Evolutionary conservation across 2,797 vertebrate species (phyloP), one percentile per base, ranked within the genome.

Genomic region (Phoxinus dragarum): DNA sequence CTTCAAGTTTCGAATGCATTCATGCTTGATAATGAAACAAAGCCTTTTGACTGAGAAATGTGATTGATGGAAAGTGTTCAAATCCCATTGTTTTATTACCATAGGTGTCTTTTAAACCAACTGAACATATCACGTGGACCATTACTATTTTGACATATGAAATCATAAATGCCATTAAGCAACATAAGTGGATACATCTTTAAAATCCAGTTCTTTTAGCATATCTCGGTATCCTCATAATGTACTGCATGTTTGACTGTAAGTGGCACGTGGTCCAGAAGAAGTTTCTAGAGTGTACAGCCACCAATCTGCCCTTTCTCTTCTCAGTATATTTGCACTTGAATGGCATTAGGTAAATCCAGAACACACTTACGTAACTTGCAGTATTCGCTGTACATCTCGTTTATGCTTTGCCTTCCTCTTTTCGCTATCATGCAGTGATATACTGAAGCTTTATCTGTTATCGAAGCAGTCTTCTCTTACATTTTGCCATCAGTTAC

Each of bases 311-410:
- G 89, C 89, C 89, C 87, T 88, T 90, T 88, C 84, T 84, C 86
- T 77, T 84, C 44, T 84, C 78, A 66, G 89, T 86, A 88, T 88
- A 90, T 90, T 90, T 90, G 89, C 89, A 90, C 89, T 90, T 84
- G 52, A 82, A 81, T 75, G 84, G 66, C 80, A 82, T 81, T 75
- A 74, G 56, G 47, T 77, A 82, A 77, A 71, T 73, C 84, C 85
- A 81, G 76, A 68, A 77, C 68, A 85, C 87, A 83, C 67, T 83
- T 52, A 76, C 38, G 54, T 79, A 75, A 78, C 84, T 86, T 81
- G 59, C 87, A 86, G 87, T 84, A 87, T 83, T 69, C 71, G 80
- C 84, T 61, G 64, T 71, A 61, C 85, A 67, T 56, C 16, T 67
- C 64, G 12, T 75, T 83, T 49, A 71, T 68, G 6, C n/a, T 85